Evolutionary conservation across 2,888 invertebrate genomes (phyloP).

Genomic region (Tetrapedia diversipes): DNA sequence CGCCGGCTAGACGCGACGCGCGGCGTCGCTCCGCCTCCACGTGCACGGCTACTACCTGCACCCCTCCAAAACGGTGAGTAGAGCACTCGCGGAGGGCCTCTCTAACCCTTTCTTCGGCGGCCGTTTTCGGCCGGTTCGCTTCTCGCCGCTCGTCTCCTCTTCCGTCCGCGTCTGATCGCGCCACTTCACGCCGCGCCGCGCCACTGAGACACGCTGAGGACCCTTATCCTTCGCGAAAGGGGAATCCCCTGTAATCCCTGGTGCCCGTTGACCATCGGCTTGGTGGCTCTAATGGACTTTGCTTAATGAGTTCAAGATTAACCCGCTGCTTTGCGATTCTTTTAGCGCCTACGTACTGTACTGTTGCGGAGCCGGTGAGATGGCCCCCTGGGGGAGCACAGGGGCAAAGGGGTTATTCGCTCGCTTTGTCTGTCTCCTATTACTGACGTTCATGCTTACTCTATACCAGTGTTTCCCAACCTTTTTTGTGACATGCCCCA

Average conservation of each 20-base stretch:
- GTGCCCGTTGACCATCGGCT: constrained; percentile 26
- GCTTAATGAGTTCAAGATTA: constrained; percentile 17
- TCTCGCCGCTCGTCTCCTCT: constrained; percentile 20
- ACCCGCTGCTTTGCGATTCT: no score
- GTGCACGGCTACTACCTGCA: constrained; percentile 71
- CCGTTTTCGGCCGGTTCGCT: constrained; percentile 28
- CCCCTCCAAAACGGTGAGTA: constrained; percentile 7
- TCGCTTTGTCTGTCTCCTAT: no score
- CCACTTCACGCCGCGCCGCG: constrained; percentile 37
- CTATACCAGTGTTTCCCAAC: no score
- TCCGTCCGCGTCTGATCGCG: constrained; percentile 28
- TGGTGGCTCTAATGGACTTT: constrained; percentile 3
- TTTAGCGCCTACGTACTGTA: no score
- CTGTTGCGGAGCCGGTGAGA: no score
- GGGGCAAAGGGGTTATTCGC: no score
- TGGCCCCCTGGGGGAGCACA: no score
- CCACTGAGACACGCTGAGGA: background rate
- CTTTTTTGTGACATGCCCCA: no score
- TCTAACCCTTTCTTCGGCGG: constrained; percentile 17
- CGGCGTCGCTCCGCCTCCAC: constrained; percentile 80
- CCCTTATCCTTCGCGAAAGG: constrained; percentile 5
- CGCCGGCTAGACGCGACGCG: constrained; percentile 73
- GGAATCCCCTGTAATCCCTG: constrained; percentile 6
- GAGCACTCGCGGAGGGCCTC: background rate
- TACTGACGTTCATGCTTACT: no score